Evolutionary conservation across 2,888 invertebrate genomes (phyloP).

Genomic region (Thymelicus lineola): DNA sequence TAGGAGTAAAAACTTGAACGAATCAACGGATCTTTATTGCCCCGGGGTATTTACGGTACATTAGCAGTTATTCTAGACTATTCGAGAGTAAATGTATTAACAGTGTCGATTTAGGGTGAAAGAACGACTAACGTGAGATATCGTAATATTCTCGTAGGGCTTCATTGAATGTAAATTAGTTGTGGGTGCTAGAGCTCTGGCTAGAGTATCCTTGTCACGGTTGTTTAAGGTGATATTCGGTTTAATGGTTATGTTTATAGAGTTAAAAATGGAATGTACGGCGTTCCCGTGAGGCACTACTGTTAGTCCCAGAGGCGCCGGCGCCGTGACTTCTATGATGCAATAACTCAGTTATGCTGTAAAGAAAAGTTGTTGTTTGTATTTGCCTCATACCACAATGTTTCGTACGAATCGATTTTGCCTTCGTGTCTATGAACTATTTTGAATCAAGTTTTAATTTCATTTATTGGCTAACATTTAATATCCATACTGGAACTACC

Average conservation of each 20-base stretch:
- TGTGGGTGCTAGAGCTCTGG: constrained; percentile 67
- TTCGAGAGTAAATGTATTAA: constrained; percentile 21
- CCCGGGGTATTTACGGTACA: constrained; percentile 22
- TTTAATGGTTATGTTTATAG: not conserved
- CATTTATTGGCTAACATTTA: no score
- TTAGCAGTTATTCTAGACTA: constrained; percentile 25
- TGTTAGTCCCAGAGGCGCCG: constrained; percentile 52
- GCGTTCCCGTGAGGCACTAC: not conserved
- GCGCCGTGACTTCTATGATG: constrained; percentile 53
- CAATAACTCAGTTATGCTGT: constrained; percentile 30
- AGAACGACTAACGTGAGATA: constrained; percentile 18
- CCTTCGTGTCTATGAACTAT: no score
- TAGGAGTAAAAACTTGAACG: constrained; percentile 35
- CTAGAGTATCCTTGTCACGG: constrained; percentile 41
- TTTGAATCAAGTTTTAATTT: no score
- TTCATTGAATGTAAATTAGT: constrained; percentile 75
- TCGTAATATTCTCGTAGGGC: constrained; percentile 39
- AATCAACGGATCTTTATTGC: constrained; percentile 28
- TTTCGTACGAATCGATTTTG: no score
- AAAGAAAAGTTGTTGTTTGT: constrained; percentile 37
- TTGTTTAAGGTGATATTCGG: not conserved
- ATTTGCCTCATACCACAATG: constrained; percentile 11
- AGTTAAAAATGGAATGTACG: not conserved
- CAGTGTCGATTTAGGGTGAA: constrained; percentile 20
- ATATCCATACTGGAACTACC: no score